Evolutionary conservation across 2,113 vertebrate species (phyloP), one percentile per base, ranked within the genome.

Genomic region (Halcyon senegalensis): DNA sequence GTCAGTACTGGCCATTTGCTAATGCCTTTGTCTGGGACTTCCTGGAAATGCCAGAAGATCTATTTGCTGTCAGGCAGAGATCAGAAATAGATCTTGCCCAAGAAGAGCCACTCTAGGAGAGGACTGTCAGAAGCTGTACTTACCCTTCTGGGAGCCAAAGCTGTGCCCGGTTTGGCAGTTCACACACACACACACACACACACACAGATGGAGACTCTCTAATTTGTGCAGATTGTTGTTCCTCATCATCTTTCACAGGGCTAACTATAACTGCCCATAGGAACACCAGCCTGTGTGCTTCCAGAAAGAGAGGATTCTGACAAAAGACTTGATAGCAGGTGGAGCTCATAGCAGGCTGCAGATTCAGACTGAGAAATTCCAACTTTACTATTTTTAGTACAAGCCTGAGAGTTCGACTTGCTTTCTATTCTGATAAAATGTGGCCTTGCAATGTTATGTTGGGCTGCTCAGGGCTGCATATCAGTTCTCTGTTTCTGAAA

Each of bases 11-110:
- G 81, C 87, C 62, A 10, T 75, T 88, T 80, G 89, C 77, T 84
- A 4, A 31, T 75, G 80, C 76, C 68, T 92, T 91, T 93, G 68
- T 84, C 56, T 72, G 58, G 33, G 62, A 5, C 91, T 97, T 96
- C 82, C 90, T 76, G 91, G 82, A 76, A 83, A 30, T 76, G 91
- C 78, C 84, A 73, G 87, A 87, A 76, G 87, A 85, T 91, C 77
- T 82, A 35, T 87, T 85, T 93, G 95, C 84, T 91, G 77, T 93
- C 81, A 85, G 74, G 44, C 62, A 6, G 81, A 66, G 87, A 85
- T 93, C 89, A 94, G 84, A 85, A 97, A 95, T 90, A 96, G 94
- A 58, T 70, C 74, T 87, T 91, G 66, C 75, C 73, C 89, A 76
- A 93, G 89, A 76, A 64, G 56, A 93, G 48, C 66, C 19, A 4